Conservation (phyloP, 2,888 invertebrate genomes). For the Eurytoma adleriae region DNA sequence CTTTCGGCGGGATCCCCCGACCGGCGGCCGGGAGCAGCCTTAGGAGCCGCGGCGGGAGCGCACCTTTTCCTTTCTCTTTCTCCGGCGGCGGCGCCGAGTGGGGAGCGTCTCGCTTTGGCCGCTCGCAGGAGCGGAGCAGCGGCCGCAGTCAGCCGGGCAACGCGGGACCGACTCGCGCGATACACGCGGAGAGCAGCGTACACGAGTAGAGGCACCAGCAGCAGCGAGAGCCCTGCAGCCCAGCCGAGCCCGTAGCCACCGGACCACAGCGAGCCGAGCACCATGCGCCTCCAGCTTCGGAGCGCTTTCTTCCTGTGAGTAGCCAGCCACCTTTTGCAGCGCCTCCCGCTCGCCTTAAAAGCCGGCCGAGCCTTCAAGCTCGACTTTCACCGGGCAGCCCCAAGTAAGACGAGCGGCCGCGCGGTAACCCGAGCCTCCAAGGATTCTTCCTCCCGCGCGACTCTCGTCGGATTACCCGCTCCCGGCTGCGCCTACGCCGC, state of each 20-base stretch:
- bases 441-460: neutral
- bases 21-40: neutral
- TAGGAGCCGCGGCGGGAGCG: neutral
- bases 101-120: neutral
- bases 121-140: neutral
- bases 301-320: constrained; percentile 33
- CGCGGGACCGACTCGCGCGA: neutral
- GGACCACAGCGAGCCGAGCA: neutral
- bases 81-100: neutral
- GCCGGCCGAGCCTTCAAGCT: neutral
- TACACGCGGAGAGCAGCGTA: neutral
- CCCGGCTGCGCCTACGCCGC: neutral
- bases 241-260: neutral
- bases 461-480: neutral
- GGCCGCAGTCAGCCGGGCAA: constrained; percentile 12
- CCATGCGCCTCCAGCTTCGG: constrained; percentile 32
- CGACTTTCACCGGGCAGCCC: neutral
- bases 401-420: too few relatives aligned
- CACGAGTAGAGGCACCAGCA: neutral
- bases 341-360: neutral
- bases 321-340: neutral
- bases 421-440: neutral
- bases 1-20: too few relatives aligned
- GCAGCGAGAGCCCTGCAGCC: neutral
- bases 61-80: constrained; percentile 48